Percentiles rank a stretch among this genome's conserved stretches.
phyloP scores from a whole-genome alignment of 2,797 vertebrate genomes.

The Enteromius argenteus region DNA sequence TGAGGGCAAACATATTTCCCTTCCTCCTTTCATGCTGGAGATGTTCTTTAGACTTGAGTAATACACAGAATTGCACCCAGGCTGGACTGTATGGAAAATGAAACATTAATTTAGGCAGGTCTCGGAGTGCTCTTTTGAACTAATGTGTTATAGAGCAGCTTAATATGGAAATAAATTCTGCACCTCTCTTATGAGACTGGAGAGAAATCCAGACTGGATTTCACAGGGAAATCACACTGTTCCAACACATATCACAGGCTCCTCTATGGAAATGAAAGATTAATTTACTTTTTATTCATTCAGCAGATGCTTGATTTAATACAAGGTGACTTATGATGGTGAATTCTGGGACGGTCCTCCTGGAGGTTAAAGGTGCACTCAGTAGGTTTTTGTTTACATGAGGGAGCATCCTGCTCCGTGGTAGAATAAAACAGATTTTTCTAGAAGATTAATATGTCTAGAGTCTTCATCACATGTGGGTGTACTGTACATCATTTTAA shows the following conservation, averaged over 20 bases:
- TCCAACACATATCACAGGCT: slow-evolving; percentile 24
- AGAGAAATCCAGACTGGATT: slow-evolving; percentile 34
- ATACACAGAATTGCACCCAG: slow-evolving; percentile 8
- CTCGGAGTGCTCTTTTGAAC: slow-evolving; percentile 27
- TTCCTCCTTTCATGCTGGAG: slow-evolving; percentile 27
- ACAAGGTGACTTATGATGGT: neutral
- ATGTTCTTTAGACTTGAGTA: slow-evolving; percentile 23
- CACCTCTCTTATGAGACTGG: slow-evolving; percentile 38
- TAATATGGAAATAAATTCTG: slow-evolving; percentile 59
- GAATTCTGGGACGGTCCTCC: neutral
- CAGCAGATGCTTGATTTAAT: slow-evolving; percentile 26
- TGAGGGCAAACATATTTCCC: slow-evolving; percentile 37
- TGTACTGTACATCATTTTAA: neutral
- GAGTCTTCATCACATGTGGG: neutral
- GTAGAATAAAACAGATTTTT: slow-evolving; percentile 6
- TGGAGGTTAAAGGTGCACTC: slow-evolving; percentile 24
- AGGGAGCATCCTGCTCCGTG: neutral
- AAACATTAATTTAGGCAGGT: slow-evolving; percentile 46
- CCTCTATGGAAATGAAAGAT: slow-evolving; percentile 41
- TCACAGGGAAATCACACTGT: slow-evolving; percentile 20
- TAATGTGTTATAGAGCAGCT: slow-evolving; percentile 46
- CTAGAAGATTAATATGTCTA: slow-evolving; percentile 12
- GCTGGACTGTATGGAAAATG: slow-evolving; percentile 10
- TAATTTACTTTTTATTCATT: slow-evolving; percentile 17
- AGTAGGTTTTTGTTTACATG: neutral